A percentile compares a stretch with the other conserved stretches of the same genome.
These are phyloP conservation scores for Tachina lurida DNA, from an alignment of 2,888 invertebrate genomes.

Conservation along the genomic window DNA sequence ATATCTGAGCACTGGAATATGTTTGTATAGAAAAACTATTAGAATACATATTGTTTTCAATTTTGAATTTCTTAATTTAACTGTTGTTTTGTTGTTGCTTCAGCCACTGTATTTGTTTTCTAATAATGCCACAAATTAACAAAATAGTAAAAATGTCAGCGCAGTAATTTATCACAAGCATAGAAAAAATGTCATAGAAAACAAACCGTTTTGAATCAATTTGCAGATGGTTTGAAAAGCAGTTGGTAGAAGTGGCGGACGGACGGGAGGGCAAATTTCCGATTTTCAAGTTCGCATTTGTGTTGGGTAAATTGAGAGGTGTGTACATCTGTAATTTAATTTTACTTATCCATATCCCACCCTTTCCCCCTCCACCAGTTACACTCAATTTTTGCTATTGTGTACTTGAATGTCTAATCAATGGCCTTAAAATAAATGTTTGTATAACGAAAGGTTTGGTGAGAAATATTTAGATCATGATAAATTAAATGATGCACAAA, in stretches of 20 bases:
- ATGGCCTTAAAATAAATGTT: slow-evolving; percentile 33
- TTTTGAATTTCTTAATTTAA: slow-evolving; percentile 13
- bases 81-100: neutral
- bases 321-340: slow-evolving; percentile 13
- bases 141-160: slow-evolving; percentile 71
- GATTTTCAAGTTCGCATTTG: slow-evolving; percentile 43
- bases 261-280: neutral
- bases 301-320: slow-evolving; percentile 37
- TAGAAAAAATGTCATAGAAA: neutral
- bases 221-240: neutral
- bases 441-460: neutral
- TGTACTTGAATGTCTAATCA: slow-evolving; percentile 16
- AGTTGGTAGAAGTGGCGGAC: neutral
- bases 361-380: neutral
- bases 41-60: neutral
- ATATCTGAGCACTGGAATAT: neutral
- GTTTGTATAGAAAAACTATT: neutral
- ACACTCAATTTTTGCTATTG: slow-evolving; percentile 11
- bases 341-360: neutral
- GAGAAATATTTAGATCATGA: neutral
- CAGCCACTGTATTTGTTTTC: slow-evolving; percentile 18
- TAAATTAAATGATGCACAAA: too few relatives aligned
- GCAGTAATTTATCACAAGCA: slow-evolving; percentile 62
- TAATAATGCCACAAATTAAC: slow-evolving; percentile 71
- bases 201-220: neutral